Evolutionary conservation across 2,888 invertebrate genomes (phyloP).

Genomic region (Cerastis rubricosa): DNA sequence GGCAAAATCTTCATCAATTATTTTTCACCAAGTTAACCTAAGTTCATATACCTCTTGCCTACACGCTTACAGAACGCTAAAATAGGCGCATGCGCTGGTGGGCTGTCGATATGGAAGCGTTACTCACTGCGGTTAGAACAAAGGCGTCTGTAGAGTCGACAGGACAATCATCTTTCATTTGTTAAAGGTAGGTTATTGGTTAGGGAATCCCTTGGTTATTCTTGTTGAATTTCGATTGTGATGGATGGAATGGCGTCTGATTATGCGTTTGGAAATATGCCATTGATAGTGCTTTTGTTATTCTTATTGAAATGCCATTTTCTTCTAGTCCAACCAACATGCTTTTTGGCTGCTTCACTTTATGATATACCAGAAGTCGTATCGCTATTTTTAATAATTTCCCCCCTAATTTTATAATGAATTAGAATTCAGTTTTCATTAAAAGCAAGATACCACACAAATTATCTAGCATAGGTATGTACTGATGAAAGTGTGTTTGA

Average conservation of each 20-base stretch:
- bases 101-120: constrained; percentile 57
- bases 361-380: background rate
- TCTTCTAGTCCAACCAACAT: background rate
- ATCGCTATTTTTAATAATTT: background rate
- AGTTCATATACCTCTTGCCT: constrained; percentile 44
- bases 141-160: constrained; percentile 59
- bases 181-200: constrained; percentile 37
- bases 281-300: background rate
- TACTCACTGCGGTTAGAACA: constrained; percentile 65
- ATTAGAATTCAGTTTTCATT: background rate
- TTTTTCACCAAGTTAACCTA: background rate
- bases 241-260: constrained; percentile 8
- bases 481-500: background rate
- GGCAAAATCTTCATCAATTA: too few species aligned
- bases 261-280: constrained; percentile 1
- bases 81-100: constrained; percentile 50
- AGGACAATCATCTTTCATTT: constrained; percentile 59
- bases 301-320: background rate
- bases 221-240: constrained; percentile 14
- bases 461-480: background rate
- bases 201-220: constrained; percentile 42
- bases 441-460: background rate
- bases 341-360: background rate
- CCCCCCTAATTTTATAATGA: background rate
- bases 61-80: constrained; percentile 37